Percentiles rank a stretch among this genome's conserved stretches.
Evolutionary conservation across 2,113 vertebrate genomes (phyloP).

Genomic region (Myiozetetes cayanensis): DNA sequence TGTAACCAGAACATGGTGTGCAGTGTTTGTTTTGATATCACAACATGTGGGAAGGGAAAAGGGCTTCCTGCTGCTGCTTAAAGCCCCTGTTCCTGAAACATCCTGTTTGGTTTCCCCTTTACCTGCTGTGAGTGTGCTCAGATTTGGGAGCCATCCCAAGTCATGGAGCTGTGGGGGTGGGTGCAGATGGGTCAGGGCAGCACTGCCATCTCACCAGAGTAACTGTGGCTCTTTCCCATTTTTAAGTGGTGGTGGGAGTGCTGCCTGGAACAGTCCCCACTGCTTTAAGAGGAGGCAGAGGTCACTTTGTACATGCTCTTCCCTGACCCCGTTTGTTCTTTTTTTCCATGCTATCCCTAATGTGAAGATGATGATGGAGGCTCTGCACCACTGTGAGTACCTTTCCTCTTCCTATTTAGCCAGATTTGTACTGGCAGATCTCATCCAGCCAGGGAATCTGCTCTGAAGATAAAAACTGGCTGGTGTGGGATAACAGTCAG

Average conservation of each 20-base stretch:
- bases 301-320: rapidly evolving
- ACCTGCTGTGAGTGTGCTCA: not conserved
- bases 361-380: constrained; percentile 90
- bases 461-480: not conserved
- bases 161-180: not conserved
- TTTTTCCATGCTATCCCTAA: not conserved
- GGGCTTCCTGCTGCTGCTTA: not conserved
- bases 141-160: not conserved
- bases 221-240: not conserved
- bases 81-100: not conserved
- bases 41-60: not conserved
- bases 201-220: rapidly evolving
- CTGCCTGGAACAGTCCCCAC: not conserved
- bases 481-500: not conserved
- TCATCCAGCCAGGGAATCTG: not conserved
- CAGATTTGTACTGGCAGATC: not conserved
- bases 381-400: constrained; percentile 92
- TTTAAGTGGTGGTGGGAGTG: not conserved
- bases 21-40: not conserved
- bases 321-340: not conserved
- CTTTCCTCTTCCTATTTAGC: rapidly evolving
- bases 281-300: not conserved
- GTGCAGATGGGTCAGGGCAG: not conserved
- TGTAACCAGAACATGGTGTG: not conserved
- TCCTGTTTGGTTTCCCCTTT: not conserved